Percentiles rank a stretch among this genome's conserved stretches.
Evolutionary conservation across 1,140 invertebrate genomes (phyloP).

Genomic region (Temnothorax nylanderi): DNA sequence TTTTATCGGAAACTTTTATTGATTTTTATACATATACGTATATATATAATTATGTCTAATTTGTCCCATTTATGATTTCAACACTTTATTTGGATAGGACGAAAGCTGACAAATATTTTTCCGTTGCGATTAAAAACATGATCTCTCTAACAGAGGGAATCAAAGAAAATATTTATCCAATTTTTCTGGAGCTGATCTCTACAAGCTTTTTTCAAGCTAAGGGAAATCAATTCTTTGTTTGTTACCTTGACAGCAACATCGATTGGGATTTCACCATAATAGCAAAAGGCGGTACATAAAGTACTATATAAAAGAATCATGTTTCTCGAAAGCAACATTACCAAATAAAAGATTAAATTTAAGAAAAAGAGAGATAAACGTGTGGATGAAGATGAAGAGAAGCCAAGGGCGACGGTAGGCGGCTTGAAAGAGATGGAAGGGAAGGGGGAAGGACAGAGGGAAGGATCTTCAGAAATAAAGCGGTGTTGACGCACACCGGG

Average conservation of each 20-base stretch:
- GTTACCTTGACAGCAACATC: conserved; percentile 18
- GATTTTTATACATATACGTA: too few species aligned
- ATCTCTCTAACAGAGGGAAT: background rate
- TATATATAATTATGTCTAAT: too few species aligned
- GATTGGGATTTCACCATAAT: background rate
- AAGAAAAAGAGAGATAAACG: conserved; percentile 22
- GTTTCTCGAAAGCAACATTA: conserved; percentile 25
- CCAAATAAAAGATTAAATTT: conserved; percentile 34
- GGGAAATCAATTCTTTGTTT: conserved; percentile 16
- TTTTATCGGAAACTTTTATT: background rate
- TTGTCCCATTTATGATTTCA: background rate
- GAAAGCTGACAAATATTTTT: background rate
- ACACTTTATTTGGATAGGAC: background rate
- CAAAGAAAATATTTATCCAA: background rate
- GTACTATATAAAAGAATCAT: conserved; percentile 9
- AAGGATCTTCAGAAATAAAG: conserved; percentile 72
- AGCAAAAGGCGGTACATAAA: background rate
- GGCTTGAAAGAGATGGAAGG: conserved; percentile 29
- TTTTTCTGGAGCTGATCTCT: background rate
- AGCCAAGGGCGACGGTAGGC: conserved; percentile 37
- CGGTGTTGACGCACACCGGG: conserved; percentile 46
- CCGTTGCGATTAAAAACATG: background rate
- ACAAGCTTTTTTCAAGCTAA: background rate
- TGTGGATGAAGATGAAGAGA: background rate
- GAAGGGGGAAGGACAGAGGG: background rate